Evolutionary conservation across 2,888 invertebrate genomes (phyloP), one percentile per base, ranked within the genome.

Genomic region (Eristalis intricaria): DNA sequence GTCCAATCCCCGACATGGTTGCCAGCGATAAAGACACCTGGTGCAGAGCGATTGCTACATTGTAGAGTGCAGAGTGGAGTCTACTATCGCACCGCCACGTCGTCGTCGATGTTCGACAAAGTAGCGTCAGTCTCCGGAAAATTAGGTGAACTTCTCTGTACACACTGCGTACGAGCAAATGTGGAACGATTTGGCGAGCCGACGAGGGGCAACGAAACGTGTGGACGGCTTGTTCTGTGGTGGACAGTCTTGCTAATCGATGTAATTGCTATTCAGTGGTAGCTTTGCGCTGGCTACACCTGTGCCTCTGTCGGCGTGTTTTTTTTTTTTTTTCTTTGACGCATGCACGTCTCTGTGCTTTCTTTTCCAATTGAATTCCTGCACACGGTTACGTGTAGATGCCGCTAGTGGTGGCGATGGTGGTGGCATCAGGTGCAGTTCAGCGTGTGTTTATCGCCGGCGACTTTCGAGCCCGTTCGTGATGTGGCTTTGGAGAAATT

Each of bases 151-250:
- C 71, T 76, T 73, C 71, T 29, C 76, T 26, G 32, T 10, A 29
- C 19, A 63, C 29, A 71, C 76, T 70, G 75, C 75, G 69, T 79
- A 66, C 78, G 22, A 43, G 79, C 40, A 50, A 75, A 80, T 76
- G 76, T 85, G 82, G 69, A 85, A 82, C 65, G 77, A 76, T 80
- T 73, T 80, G 80, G 71, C 71, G 66, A 70, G 15, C 68, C 80
- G 76, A 71, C 71, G 80, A 65, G 70, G 73, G 40, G 58, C 35
- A 43, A 60, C 40, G 60, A 71, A 56, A 69, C 43, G 35, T 77
- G 35, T n/a, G 11, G 58, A 58, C 40, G 58, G 71, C 81, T 69
- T 77, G 81, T 82, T 60, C 60, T 84, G 77, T 63, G 68, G 50
- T 63, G 56, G 76, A 7, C 35, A 76, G 76, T 26, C 63, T 77